These are phyloP conservation scores for Atta texana DNA, from an alignment of 1,140 invertebrate species.

Conservation along the genomic window DNA sequence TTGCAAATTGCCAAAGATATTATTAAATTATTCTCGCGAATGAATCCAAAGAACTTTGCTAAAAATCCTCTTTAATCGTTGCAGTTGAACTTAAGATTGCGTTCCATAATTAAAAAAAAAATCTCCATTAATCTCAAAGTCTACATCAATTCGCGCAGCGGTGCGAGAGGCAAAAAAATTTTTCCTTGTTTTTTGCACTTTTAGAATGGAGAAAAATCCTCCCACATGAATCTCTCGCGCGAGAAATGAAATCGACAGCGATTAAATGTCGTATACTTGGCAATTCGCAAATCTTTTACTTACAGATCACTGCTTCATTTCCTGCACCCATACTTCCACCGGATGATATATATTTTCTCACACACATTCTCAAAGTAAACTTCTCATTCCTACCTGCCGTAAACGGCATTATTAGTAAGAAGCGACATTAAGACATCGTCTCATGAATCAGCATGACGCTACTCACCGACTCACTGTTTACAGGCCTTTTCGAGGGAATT, in stretches of 20 bases:
- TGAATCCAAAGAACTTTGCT: background rate
- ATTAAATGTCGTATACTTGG: conserved; percentile 71
- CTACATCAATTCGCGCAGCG: background rate
- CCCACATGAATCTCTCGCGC: background rate
- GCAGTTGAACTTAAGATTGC: background rate
- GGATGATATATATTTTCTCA: conserved; percentile 77
- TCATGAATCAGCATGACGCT: conserved; percentile 80
- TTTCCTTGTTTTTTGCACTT: background rate
- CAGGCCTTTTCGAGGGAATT: conserved; percentile 78
- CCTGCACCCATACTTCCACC: conserved; percentile 76
- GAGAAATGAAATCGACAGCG: background rate
- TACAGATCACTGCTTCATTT: conserved; percentile 82
- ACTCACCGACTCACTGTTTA: conserved; percentile 82
- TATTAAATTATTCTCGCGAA: conserved; percentile 1
- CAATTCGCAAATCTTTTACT: conserved; percentile 84
- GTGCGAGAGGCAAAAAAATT: background rate
- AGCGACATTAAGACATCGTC: conserved; percentile 78
- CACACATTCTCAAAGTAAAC: conserved; percentile 83
- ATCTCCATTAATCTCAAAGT: background rate
- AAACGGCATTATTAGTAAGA: conserved; percentile 78
- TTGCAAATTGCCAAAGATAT: conserved; percentile 80
- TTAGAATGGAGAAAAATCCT: background rate
- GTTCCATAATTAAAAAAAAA: background rate
- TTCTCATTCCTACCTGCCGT: conserved; percentile 77
- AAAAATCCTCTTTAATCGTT: background rate